Conservation (phyloP, 2,888 invertebrate species). For the Mactromeris polynyma region DNA sequence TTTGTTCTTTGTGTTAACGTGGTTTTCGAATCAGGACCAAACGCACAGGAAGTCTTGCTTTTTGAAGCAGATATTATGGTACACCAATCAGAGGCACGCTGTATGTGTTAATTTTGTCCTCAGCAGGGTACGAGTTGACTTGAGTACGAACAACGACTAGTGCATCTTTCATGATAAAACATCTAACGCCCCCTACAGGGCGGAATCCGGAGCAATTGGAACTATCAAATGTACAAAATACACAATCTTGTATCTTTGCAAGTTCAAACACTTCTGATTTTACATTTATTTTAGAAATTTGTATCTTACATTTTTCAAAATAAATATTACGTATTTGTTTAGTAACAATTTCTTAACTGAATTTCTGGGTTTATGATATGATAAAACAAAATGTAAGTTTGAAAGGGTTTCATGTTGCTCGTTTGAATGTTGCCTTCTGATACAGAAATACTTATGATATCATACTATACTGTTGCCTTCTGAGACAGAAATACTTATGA, state of each 20-base stretch:
- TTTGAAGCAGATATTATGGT: conserved; percentile 5
- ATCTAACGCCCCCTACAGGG: conserved; percentile 34
- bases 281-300: not conserved
- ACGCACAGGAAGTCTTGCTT: not conserved
- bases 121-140: conserved; percentile 41
- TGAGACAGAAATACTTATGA: too few species aligned
- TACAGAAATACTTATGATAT: too few species aligned
- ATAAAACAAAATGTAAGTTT: not conserved
- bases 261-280: conserved; percentile 1
- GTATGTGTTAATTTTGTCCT: conserved; percentile 33
- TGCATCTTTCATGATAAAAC: conserved; percentile 44
- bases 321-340: conserved; percentile 17
- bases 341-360: not conserved
- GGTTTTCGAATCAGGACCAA: not conserved
- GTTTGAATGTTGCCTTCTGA: not conserved
- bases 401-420: not conserved
- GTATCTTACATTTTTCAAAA: conserved; percentile 15
- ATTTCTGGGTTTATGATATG: not conserved
- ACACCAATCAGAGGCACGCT: conserved; percentile 22
- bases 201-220: conserved; percentile 34
- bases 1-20: not conserved
- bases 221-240: conserved; percentile 45
- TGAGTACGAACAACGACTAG: conserved; percentile 38
- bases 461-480: too few species aligned
- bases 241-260: not conserved